Evolutionary conservation across 2,888 invertebrate species (phyloP), one percentile per base, ranked within the genome.

Genomic region (Podabrus alpinus): DNA sequence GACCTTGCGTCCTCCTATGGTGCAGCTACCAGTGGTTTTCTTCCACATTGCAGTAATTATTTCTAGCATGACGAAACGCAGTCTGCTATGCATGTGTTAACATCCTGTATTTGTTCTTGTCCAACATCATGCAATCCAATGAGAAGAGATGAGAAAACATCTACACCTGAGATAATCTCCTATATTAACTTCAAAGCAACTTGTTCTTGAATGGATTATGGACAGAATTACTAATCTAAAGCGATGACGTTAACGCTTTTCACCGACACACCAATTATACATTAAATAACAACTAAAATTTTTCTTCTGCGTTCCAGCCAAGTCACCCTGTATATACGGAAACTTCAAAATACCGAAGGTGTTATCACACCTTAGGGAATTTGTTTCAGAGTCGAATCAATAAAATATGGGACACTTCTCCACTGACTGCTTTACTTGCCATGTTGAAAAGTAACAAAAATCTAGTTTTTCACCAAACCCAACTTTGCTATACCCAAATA

Each of bases 31-130:
- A 66, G 60, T 66, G 69, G 75, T 60, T 71, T 19, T 69, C 66
- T 75, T 75, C 75, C 69, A 75, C 69, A 74, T 71, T 75, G 75
- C 75, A 75, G 69, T 75, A 72, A 75, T 75, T 75, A 75, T 68
- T 66, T 72, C 69, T 70, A 72, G 75, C 75, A 75, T 75, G 75
- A 75, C 75, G 75, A 75, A 75, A 69, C 72, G 69, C 62, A 71
- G 75, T 72, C 75, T 75, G 68, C 66, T 64, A 59, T 71, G 75
- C 75, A 75, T 75, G 72, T 70, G 75, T 72, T 72, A 72, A 75
- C 75, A 75, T 75, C 75, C 75, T 75, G 69, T 25, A 17, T 15
- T 29, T 60, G 24, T 75, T 72, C 61, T 69, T 64, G n/a, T 75
- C 69, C 25, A n/a, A 24, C 45, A 15, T 17, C 19, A 15, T 25